A percentile compares a stretch with the other conserved stretches of the same genome.
Conservation (phyloP, 1,140 invertebrate species). For the Dreissena rostriformis region DNA sequence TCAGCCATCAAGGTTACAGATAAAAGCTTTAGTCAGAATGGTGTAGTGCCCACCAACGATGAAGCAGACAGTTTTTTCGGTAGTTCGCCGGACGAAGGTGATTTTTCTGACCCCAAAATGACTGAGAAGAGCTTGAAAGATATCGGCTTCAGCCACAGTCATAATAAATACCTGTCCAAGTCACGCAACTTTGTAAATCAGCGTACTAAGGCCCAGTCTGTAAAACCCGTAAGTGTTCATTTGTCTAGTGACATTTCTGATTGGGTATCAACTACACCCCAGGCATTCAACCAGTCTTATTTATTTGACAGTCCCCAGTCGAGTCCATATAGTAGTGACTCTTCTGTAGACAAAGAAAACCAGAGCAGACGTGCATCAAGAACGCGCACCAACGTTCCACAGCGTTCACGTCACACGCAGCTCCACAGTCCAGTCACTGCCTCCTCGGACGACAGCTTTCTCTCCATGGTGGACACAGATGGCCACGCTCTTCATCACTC, state of each 20-base stretch:
- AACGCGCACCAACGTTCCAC: conserved; percentile 18
- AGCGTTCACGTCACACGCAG: conserved; percentile 34
- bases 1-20: conserved; percentile 28
- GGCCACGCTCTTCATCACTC: conserved; percentile 23
- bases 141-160: conserved; percentile 49
- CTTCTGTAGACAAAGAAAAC: conserved; percentile 39
- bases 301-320: conserved; percentile 22
- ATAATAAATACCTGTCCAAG: conserved; percentile 55
- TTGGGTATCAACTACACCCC: background rate
- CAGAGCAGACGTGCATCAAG: conserved; percentile 26
- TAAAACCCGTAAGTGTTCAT: too few species aligned
- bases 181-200: conserved; percentile 53
- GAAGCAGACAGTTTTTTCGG: conserved; percentile 60
- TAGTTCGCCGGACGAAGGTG: conserved; percentile 1
- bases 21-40: conserved; percentile 63
- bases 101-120: conserved; percentile 39
- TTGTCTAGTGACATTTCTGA: background rate
- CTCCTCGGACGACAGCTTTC: conserved; percentile 10
- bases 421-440: conserved; percentile 27
- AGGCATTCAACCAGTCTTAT: conserved; percentile 29
- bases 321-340: conserved; percentile 45
- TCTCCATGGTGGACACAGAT: conserved; percentile 51
- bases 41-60: conserved; percentile 57
- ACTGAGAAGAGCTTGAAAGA: conserved; percentile 50
- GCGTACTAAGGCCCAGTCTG: conserved; percentile 3